These are phyloP conservation scores for Acholoe squamosa DNA, from an alignment of 2,888 invertebrate species.

Conservation along the genomic window DNA sequence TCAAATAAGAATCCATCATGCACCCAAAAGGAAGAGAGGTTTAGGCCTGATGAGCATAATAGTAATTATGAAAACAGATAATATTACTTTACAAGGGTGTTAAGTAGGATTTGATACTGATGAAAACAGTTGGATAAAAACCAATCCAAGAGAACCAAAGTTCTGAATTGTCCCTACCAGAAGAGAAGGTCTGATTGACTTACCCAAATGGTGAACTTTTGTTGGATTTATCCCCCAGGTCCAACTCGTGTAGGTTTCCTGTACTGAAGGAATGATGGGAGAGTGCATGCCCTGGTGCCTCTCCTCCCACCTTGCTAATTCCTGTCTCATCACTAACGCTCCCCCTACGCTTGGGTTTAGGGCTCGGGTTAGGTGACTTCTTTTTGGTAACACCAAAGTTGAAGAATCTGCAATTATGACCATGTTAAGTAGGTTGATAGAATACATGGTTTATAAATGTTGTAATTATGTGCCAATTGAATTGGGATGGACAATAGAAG, in stretches of 20 bases:
- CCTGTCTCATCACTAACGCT: slow-evolving; percentile 83
- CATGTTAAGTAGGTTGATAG: too few species aligned
- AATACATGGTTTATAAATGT: too few species aligned
- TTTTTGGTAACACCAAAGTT: slow-evolving; percentile 88
- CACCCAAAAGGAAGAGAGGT: neutral
- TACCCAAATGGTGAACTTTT: slow-evolving; percentile 65
- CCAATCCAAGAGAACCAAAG: too few species aligned
- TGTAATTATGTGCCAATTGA: too few species aligned
- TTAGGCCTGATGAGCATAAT: too few species aligned
- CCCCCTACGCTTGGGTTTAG: slow-evolving; percentile 82
- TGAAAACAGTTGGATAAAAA: neutral
- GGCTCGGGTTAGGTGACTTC: slow-evolving; percentile 73
- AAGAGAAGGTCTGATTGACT: neutral
- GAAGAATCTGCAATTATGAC: slow-evolving; percentile 89
- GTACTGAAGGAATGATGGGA: slow-evolving; percentile 93
- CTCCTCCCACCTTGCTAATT: slow-evolving; percentile 80
- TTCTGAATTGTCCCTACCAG: neutral
- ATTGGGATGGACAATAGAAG: too few species aligned
- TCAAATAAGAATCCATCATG: too few species aligned
- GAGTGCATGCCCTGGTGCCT: neutral
- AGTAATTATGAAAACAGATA: too few species aligned
- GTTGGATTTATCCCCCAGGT: slow-evolving; percentile 79
- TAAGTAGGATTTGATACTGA: neutral
- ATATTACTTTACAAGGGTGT: too few species aligned
- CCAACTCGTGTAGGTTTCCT: slow-evolving; percentile 90